A percentile compares a stretch with the other conserved stretches of the same genome.
Conservation (phyloP, 2,888 invertebrate genomes). For the Rambutsinella grinnellia region DNA sequence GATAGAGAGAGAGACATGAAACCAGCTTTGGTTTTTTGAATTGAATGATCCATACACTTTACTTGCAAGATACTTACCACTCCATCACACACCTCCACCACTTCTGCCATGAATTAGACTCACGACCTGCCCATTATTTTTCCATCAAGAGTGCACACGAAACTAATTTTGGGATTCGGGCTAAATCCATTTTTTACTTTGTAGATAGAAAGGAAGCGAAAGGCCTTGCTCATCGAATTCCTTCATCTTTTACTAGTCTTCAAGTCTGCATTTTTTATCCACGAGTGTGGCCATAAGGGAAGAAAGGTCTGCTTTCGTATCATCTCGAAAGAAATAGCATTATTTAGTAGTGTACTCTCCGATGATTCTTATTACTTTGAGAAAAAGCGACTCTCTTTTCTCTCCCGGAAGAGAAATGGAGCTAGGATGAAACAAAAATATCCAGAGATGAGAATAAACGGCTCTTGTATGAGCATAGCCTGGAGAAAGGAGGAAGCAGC, state of each 20-base stretch:
- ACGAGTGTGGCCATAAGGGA: slow-evolving; percentile 6
- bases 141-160: slow-evolving; percentile 9
- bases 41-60: slow-evolving; percentile 4
- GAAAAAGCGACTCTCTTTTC: slow-evolving; percentile 10
- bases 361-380: slow-evolving; percentile 12
- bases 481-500: slow-evolving; percentile 25
- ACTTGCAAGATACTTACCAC: slow-evolving; percentile 28
- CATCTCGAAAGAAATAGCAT: too few species aligned
- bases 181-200: slow-evolving; percentile 45
- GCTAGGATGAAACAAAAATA: not conserved
- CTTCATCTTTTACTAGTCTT: not conserved
- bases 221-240: too few species aligned
- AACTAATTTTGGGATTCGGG: slow-evolving; percentile 33
- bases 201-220: too few species aligned
- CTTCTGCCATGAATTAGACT: not conserved
- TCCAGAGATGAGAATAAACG: not conserved
- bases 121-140: slow-evolving; percentile 32
- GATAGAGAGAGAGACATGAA: not conserved
- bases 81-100: slow-evolving; percentile 13
- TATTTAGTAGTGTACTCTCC: not conserved
- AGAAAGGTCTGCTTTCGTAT: slow-evolving; percentile 19
- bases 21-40: slow-evolving; percentile 8
- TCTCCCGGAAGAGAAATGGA: slow-evolving; percentile 27
- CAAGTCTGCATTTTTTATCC: slow-evolving; percentile 21
- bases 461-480: not conserved